These are phyloP conservation scores for Plodia interpunctella DNA, from an alignment of 1,140 invertebrate species.

Conservation along the genomic window DNA sequence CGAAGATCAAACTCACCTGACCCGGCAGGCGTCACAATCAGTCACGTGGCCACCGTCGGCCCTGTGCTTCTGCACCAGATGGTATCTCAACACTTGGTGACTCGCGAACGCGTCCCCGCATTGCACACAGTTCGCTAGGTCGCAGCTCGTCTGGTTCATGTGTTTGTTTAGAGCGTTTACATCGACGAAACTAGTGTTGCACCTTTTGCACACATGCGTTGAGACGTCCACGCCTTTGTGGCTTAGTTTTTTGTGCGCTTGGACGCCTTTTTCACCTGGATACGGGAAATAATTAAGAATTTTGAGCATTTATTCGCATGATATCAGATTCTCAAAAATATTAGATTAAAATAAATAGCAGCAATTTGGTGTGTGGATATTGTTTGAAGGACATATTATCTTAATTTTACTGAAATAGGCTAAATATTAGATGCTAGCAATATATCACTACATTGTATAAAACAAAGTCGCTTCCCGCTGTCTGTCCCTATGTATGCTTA, in stretches of 20 bases:
- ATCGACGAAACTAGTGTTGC: slow-evolving; percentile 33
- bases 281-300: too few species aligned
- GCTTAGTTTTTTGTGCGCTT: slow-evolving; percentile 21
- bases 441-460: too few species aligned
- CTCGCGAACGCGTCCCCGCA: background rate
- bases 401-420: too few species aligned
- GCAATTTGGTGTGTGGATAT: too few species aligned
- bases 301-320: too few species aligned
- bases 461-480: too few species aligned
- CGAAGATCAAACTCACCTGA: background rate
- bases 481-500: too few species aligned
- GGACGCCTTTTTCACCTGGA: slow-evolving; percentile 14
- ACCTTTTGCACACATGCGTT: slow-evolving; percentile 21
- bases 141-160: slow-evolving; percentile 12
- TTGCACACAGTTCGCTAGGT: background rate
- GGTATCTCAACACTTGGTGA: background rate
- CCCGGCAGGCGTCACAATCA: background rate
- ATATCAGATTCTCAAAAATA: too few species aligned
- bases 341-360: too few species aligned
- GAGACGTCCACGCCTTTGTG: slow-evolving; percentile 17
- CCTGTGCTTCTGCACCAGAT: slow-evolving; percentile 6
- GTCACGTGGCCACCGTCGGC: background rate
- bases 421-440: too few species aligned
- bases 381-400: too few species aligned
- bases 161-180: slow-evolving; percentile 35